Evolutionary conservation across 2,888 invertebrate genomes (phyloP), one percentile per base, ranked within the genome.

Genomic region (Aquatica leii): DNA sequence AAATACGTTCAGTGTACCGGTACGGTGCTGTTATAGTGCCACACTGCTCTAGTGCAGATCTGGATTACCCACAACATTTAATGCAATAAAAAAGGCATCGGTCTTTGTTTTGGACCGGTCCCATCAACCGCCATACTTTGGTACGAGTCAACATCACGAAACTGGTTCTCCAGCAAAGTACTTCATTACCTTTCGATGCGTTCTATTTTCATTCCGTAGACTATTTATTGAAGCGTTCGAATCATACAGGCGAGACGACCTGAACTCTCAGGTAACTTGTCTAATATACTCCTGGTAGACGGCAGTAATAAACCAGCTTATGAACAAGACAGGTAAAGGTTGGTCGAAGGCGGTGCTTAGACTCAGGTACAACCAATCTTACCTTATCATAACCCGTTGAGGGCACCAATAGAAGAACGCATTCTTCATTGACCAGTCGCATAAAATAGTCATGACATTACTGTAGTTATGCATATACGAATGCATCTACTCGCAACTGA

Each of bases 301-400:
- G 65, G 73, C 64, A 73, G 79, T 76, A 80, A 81, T 81, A 81
- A 81, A 81, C 77, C 79, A 78, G 73, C 77, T 80, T 80, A 79
- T 79, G 80, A 80, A 76, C 77, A 76, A 77, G 77, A 77, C 77
- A 77, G 72, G 75, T 73, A 73, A 76, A 78, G 77, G 77, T 73
- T 73, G 76, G 74, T 72, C 75, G 75, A 75, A 76, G 82, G 81
- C 81, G 81, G 81, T 76, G 76, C 81, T 73, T 73, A 69, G 71
- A 70, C 71, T 73, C 77, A 78, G 79, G 80, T 80, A 76, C 71
- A 80, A 77, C 82, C 81, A 82, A 82, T 82, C 81, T 82, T 79
- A 78, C 79, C 78, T 80, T 80, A 77, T 81, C 81, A 82, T 81
- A 82, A 82, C 81, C 80, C 77, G 78, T 77, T 75, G 77, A 73